A percentile compares a stretch with the other conserved stretches of the same genome.
phyloP scores from a whole-genome alignment of 2,888 invertebrate species.

The Tanytarsus gracilentus region DNA sequence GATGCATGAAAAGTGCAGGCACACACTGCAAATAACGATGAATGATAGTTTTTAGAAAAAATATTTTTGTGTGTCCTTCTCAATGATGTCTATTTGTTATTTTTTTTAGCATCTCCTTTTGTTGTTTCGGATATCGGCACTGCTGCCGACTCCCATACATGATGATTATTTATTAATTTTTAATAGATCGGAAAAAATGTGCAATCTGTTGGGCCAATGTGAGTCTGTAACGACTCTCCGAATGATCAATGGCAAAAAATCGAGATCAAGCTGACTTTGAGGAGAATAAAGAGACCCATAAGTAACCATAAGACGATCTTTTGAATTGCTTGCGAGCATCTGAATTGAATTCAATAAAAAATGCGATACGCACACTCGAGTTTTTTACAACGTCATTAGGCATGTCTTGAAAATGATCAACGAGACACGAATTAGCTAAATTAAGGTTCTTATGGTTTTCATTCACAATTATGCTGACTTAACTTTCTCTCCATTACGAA shows the following conservation, averaged over 20 bases:
- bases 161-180: slow-evolving; percentile 26
- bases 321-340: neutral
- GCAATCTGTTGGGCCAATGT: neutral
- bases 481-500: too few relatives aligned
- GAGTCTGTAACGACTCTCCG: too few relatives aligned
- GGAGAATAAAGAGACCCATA: neutral
- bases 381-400: neutral
- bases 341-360: neutral
- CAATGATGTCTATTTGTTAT: slow-evolving; percentile 17
- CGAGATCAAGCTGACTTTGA: neutral
- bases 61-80: slow-evolving; percentile 14
- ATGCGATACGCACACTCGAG: neutral
- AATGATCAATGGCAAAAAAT: slow-evolving; percentile 1
- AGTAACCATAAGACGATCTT: slow-evolving; percentile 11
- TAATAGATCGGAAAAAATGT: slow-evolving; percentile 27
- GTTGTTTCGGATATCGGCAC: neutral
- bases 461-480: too few relatives aligned
- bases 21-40: slow-evolving; percentile 10
- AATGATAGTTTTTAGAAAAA: slow-evolving; percentile 5
- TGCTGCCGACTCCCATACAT: slow-evolving; percentile 12
- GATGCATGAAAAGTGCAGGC: slow-evolving; percentile 19
- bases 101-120: slow-evolving; percentile 20
- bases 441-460: too few relatives aligned
- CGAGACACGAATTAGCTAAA: too few relatives aligned
- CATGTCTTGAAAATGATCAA: neutral